Evolutionary conservation across 2,113 vertebrate genomes (phyloP), one percentile per base, ranked within the genome.

Genomic region (Shinisaurus crocodilurus): DNA sequence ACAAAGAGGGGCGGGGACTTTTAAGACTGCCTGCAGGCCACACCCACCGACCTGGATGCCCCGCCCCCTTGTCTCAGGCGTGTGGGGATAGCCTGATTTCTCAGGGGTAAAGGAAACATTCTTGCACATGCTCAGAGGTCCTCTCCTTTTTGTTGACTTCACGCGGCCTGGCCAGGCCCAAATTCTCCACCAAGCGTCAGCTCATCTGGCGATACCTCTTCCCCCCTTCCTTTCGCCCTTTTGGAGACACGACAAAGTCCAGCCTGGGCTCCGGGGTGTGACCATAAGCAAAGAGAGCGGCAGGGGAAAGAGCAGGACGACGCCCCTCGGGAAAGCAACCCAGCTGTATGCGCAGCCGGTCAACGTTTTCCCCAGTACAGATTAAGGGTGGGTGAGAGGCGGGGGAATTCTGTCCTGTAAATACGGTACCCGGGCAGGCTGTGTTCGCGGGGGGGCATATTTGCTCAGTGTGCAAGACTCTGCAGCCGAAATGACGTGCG

Each of bases 51-150:
- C 86, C 15, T 81, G 45, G 45, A 50, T n/a, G 6, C 34, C 32
- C 25, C 2, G 23, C 25, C 34, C 76, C 34, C 34, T 10, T 25
- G 25, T 80, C 32, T 6, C 76, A n/a, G 40, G 70, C 45, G 18
- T 72, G 79, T 74, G 69, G 54, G 23, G 32, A 74, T 16, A 15
- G 60, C 40, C n/a, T 77, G 8, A 43, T 79, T 85, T 85, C 82
- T 85, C 82, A 90, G 83, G 74, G 74, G 43, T 23, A 9, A 85
- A 90, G 1, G 60, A 90, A 77, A 67, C 37, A 54, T n/a, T 90
- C 82, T 54, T 90, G 74, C 15, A 15, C 16, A 1, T 79, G 89
- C 32, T 77, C 82, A 43, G 60, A 50, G 37, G 40, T 63, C 40
- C 37, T 75, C 25, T 40, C 9, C 25, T 69, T 79, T 85, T 40